A percentile compares a stretch with the other conserved stretches of the same genome.
These are phyloP conservation scores for human (Homo sapiens) DNA, from an alignment of 2,113 vertebrate genomes.

Conservation along the genomic window GRCh38 chr6:135305501-135306000, in stretches of 20 bases:
- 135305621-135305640: not conserved
- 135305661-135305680: not conserved
- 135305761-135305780: not conserved
- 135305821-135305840: not conserved
- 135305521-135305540: not conserved
- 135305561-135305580: not conserved
- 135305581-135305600: not conserved
- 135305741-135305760: not conserved
- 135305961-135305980: not conserved
- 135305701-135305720: not conserved
- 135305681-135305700: not conserved
- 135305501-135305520: not conserved
- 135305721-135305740: not conserved
- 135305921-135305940: not conserved
- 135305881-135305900: not conserved
- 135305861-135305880: not conserved
- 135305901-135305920: not conserved
- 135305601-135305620: not conserved
- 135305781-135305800: not conserved
- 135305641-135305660: not conserved
- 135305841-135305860: not conserved
- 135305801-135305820: not conserved
- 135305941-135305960: not conserved
- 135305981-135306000: not conserved
- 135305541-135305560: not conserved